Percentiles rank a stretch among this genome's conserved stretches.
phyloP scores from a whole-genome alignment of 2,797 vertebrate species.

The Iguana delicatissima region DNA sequence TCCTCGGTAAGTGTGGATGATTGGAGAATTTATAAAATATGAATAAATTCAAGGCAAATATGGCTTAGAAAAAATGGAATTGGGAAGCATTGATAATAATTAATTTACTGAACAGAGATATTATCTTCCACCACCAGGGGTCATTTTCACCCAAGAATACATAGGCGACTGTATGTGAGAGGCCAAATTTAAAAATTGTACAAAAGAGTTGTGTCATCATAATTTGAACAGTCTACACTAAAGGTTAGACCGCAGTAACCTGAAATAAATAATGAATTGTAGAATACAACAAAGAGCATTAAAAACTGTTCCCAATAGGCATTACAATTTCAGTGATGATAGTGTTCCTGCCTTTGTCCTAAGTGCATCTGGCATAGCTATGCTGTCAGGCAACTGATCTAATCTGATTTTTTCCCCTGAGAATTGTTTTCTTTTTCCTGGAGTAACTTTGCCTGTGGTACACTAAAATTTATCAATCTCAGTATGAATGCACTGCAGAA shows the following conservation, averaged over 20 bases:
- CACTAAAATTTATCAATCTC: not conserved
- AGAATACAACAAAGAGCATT: slow-evolving; percentile 9
- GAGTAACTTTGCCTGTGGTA: slow-evolving; percentile 42
- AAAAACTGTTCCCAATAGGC: slow-evolving; percentile 7
- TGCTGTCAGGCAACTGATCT: slow-evolving; percentile 13
- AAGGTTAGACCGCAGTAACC: not conserved
- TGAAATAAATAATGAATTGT: not conserved
- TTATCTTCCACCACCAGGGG: slow-evolving; percentile 64
- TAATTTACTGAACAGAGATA: slow-evolving; percentile 50
- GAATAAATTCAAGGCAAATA: slow-evolving; percentile 7
- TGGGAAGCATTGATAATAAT: not conserved
- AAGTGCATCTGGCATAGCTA: not conserved
- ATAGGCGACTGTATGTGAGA: slow-evolving; percentile 27
- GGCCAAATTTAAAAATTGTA: slow-evolving; percentile 28
- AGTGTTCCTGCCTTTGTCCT: slow-evolving; percentile 28
- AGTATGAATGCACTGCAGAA: slow-evolving; percentile 32
- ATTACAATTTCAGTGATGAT: not conserved
- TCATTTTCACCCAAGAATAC: slow-evolving; percentile 66
- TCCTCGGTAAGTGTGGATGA: not conserved
- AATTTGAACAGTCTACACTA: not conserved
- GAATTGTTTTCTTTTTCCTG: slow-evolving; percentile 13
- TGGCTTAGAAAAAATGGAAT: slow-evolving; percentile 14
- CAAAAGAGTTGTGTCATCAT: not conserved
- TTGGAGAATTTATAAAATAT: not conserved
- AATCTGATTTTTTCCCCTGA: slow-evolving; percentile 34